Conservation (phyloP, 2,888 invertebrate genomes). For the Perizoma affinitatum region DNA sequence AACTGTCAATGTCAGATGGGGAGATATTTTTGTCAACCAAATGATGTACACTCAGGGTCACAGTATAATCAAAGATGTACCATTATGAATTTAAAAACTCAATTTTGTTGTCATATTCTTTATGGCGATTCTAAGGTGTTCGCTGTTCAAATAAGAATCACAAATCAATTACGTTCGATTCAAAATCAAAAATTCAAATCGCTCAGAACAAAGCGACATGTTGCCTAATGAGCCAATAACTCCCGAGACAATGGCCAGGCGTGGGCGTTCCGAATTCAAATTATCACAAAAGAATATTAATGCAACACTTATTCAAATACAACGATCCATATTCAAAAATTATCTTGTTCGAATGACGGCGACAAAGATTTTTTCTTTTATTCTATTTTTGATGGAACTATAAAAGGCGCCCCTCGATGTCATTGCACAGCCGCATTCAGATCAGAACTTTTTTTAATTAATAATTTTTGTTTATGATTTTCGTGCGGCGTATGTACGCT, state of each 20-base stretch:
- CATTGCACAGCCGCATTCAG: slow-evolving; percentile 69
- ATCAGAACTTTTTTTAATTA: slow-evolving; percentile 69
- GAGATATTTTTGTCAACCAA: slow-evolving; percentile 30
- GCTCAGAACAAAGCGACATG: slow-evolving; percentile 71
- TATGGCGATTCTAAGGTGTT: slow-evolving; percentile 22
- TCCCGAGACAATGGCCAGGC: slow-evolving; percentile 75
- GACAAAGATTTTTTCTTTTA: slow-evolving; percentile 63
- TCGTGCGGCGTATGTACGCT: slow-evolving; percentile 56
- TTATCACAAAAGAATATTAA: slow-evolving; percentile 84
- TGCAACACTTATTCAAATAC: slow-evolving; percentile 83
- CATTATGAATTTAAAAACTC: background rate
- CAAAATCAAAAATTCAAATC: slow-evolving; percentile 81
- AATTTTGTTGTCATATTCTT: background rate
- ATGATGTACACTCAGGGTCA: slow-evolving; percentile 13
- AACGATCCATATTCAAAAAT: slow-evolving; percentile 77
- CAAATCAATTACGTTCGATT: slow-evolving; percentile 77
- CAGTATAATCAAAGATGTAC: background rate
- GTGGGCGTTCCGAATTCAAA: slow-evolving; percentile 80
- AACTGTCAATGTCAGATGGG: slow-evolving; percentile 23
- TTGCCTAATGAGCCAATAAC: slow-evolving; percentile 83
- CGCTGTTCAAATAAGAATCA: slow-evolving; percentile 41
- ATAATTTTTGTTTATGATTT: slow-evolving; percentile 75
- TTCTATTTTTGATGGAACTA: slow-evolving; percentile 57
- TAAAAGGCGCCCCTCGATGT: slow-evolving; percentile 59
- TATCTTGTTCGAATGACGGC: slow-evolving; percentile 76